Percentiles rank a stretch among this genome's conserved stretches.
Evolutionary conservation across 1,140 invertebrate species (phyloP).

Genomic region (Camponotus vicinus): DNA sequence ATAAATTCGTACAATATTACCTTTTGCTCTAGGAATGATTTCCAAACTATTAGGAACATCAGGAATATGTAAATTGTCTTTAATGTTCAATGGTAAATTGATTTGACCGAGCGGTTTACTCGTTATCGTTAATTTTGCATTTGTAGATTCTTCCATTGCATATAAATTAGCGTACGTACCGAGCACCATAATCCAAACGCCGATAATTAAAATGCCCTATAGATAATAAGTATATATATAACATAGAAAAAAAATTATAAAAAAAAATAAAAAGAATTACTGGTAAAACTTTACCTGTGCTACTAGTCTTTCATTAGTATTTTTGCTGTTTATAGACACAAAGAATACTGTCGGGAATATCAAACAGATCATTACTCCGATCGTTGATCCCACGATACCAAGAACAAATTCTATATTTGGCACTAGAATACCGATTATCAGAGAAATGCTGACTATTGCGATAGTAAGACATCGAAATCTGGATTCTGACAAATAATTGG

Average conservation of each 20-base stretch:
- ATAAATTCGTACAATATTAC: constrained; percentile 36
- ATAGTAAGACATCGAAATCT: constrained; percentile 94
- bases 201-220: constrained; percentile 91
- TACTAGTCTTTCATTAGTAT: constrained; percentile 91
- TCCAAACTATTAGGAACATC: constrained; percentile 69
- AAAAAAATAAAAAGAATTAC: constrained; percentile 1
- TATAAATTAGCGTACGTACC: constrained; percentile 95
- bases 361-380: constrained; percentile 97
- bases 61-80: constrained; percentile 73
- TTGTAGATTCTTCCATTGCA: constrained; percentile 89
- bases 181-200: constrained; percentile 93
- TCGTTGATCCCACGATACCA: constrained; percentile 96
- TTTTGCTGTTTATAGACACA: constrained; percentile 90
- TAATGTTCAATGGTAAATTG: constrained; percentile 80
- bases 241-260: constrained; percentile 32
- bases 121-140: constrained; percentile 70
- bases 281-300: constrained; percentile 87
- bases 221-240: constrained; percentile 62
- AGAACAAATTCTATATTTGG: constrained; percentile 97
- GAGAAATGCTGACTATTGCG: constrained; percentile 91
- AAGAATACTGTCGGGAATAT: constrained; percentile 95
- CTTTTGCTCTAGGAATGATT: constrained; percentile 75
- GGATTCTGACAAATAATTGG: constrained; percentile 91
- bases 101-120: constrained; percentile 80
- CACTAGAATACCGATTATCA: constrained; percentile 92